A percentile compares a stretch with the other conserved stretches of the same genome.
phyloP scores from a whole-genome alignment of 2,888 invertebrate species.

The Tetheella fluctuosa region DNA sequence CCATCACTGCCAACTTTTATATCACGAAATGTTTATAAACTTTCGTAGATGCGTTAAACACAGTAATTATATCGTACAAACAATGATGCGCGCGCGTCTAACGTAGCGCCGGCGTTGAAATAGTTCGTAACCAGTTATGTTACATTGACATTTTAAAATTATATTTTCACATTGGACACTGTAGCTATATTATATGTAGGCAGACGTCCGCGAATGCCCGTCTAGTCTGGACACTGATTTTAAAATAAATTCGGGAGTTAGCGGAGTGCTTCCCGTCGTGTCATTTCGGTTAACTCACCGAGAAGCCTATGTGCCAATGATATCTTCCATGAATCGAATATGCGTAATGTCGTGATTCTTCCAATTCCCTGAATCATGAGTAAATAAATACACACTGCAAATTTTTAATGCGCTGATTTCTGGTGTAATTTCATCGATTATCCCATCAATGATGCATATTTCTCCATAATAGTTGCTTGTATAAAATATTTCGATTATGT shows the following conservation, averaged over 20 bases:
- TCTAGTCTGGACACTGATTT: conserved; percentile 72
- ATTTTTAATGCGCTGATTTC: too few relatives aligned
- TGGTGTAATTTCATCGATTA: too few relatives aligned
- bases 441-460: background rate
- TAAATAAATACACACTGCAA: background rate
- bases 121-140: conserved; percentile 29
- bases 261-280: conserved; percentile 65
- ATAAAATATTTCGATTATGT: background rate
- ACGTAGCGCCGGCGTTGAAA: conserved; percentile 62
- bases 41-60: conserved; percentile 9
- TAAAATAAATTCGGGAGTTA: conserved; percentile 75
- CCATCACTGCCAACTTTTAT: conserved; percentile 46
- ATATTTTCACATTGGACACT: conserved; percentile 41
- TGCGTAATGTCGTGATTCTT: conserved; percentile 22
- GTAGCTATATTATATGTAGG: conserved; percentile 36
- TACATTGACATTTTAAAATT: conserved; percentile 47
- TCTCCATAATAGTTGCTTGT: background rate
- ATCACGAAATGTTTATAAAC: conserved; percentile 31
- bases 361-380: conserved; percentile 8
- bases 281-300: conserved; percentile 52
- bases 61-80: conserved; percentile 14
- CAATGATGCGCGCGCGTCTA: conserved; percentile 22
- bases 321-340: conserved; percentile 26
- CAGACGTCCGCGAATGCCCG: conserved; percentile 63
- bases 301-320: conserved; percentile 18